A percentile compares a stretch with the other conserved stretches of the same genome.
Conservation (phyloP, 2,888 invertebrate genomes). For the Geotrupes spiniger region DNA sequence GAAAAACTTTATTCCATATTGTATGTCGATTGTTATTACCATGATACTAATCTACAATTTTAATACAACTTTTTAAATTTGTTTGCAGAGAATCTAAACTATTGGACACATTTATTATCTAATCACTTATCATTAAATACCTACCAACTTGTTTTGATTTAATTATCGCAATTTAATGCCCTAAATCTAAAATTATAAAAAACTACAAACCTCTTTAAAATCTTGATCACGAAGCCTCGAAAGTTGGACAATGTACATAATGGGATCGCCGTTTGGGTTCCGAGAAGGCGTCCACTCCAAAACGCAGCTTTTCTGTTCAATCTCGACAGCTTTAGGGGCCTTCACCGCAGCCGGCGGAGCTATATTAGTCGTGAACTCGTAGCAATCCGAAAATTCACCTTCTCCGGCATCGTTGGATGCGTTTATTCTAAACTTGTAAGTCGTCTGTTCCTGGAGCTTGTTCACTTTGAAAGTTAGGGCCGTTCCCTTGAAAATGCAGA, state of each 20-base stretch:
- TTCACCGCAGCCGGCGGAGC: constrained; percentile 81
- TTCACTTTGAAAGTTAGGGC: constrained; percentile 77
- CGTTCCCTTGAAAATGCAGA: constrained; percentile 75
- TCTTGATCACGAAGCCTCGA: constrained; percentile 60
- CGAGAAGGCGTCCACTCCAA: constrained; percentile 66
- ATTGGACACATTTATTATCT: background rate
- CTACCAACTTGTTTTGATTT: background rate
- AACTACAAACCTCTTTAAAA: constrained; percentile 58
- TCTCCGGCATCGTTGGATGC: constrained; percentile 83
- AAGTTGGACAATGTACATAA: constrained; percentile 74
- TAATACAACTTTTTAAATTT: too few relatives aligned
- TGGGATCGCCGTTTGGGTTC: constrained; percentile 60
- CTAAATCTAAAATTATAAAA: constrained; percentile 6
- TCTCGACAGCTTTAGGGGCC: constrained; percentile 62
- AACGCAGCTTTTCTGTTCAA: constrained; percentile 56
- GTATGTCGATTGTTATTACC: too few relatives aligned
- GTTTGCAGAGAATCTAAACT: too few relatives aligned
- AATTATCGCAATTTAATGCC: too few relatives aligned
- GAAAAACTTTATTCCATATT: too few relatives aligned
- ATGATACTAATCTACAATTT: too few relatives aligned
- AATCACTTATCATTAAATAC: background rate
- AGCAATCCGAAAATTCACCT: constrained; percentile 69
- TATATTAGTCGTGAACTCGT: constrained; percentile 68
- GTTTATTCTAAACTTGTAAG: constrained; percentile 82
- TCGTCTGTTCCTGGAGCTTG: constrained; percentile 76